phyloP scores from a whole-genome alignment of 2,888 invertebrate genomes.

The Eudasyphora cyanicolor region DNA sequence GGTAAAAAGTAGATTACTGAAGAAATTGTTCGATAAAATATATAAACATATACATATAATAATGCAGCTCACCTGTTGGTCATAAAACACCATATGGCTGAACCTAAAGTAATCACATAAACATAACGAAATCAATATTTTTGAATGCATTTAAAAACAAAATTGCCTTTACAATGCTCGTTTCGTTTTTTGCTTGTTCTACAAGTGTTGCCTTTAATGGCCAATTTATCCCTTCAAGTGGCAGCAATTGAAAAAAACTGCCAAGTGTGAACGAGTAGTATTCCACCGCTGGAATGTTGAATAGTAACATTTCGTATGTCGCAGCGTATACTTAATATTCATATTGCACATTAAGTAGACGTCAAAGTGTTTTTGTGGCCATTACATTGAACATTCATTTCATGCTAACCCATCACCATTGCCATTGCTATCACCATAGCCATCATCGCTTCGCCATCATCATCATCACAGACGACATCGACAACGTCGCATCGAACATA shows the following conservation, averaged over 20 bases:
- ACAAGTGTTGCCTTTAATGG: conserved; percentile 1
- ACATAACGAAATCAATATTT: conserved; percentile 2
- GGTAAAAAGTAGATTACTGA: too few relatives aligned
- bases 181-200: too few relatives aligned
- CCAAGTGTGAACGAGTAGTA: conserved; percentile 1
- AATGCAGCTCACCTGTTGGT: too few relatives aligned
- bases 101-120: too few relatives aligned
- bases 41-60: too few relatives aligned
- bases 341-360: conserved; percentile 34
- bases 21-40: too few relatives aligned
- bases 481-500: conserved; percentile 2
- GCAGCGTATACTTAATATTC: conserved; percentile 30
- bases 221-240: conserved; percentile 18
- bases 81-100: too few relatives aligned
- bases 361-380: conserved; percentile 33
- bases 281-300: not conserved
- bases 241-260: not conserved
- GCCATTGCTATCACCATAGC: not conserved
- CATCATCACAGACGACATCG: not conserved
- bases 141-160: not conserved
- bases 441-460: not conserved
- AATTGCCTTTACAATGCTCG: not conserved
- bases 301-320: not conserved
- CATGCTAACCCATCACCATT: not conserved
- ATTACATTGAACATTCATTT: conserved; percentile 34